Evolutionary conservation across 2,113 vertebrate species (phyloP).

Genomic region (Scophthalmus maximus): DNA sequence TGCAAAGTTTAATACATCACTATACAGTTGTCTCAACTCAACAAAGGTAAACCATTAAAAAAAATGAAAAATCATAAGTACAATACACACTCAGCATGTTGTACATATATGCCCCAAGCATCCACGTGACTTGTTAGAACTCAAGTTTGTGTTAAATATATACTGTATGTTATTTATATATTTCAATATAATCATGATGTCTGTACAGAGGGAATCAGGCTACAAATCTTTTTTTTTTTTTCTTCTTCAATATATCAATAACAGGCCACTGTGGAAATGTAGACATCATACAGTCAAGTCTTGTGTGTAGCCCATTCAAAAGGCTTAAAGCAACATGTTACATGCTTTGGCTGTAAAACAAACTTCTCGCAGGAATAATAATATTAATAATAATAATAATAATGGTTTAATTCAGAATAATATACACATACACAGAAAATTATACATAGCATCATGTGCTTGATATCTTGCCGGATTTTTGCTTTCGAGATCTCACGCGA

Average conservation of each 20-base stretch:
- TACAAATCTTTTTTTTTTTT: slow-evolving; percentile 80
- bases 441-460: slow-evolving; percentile 85
- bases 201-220: slow-evolving; percentile 87
- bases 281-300: slow-evolving; percentile 88
- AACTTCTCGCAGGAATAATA: slow-evolving; percentile 58
- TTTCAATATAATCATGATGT: slow-evolving; percentile 80
- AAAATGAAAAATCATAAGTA: slow-evolving; percentile 80
- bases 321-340: slow-evolving; percentile 91
- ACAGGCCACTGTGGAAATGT: slow-evolving; percentile 86
- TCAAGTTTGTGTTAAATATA: slow-evolving; percentile 82
- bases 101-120: slow-evolving; percentile 89
- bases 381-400: slow-evolving; percentile 60
- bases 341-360: slow-evolving; percentile 95
- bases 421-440: slow-evolving; percentile 86
- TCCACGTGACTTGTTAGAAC: slow-evolving; percentile 85
- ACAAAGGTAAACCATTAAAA: slow-evolving; percentile 74
- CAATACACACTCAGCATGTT: slow-evolving; percentile 87
- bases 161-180: slow-evolving; percentile 70
- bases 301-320: slow-evolving; percentile 84
- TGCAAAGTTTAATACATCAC: slow-evolving; percentile 83
- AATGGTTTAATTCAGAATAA: slow-evolving; percentile 83
- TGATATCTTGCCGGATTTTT: slow-evolving; percentile 56
- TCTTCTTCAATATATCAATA: slow-evolving; percentile 74
- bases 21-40: slow-evolving; percentile 79
- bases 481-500: slow-evolving; percentile 44